Evolutionary conservation across 2,113 vertebrate genomes (phyloP).

Genomic region (Seriola quinqueradiata): DNA sequence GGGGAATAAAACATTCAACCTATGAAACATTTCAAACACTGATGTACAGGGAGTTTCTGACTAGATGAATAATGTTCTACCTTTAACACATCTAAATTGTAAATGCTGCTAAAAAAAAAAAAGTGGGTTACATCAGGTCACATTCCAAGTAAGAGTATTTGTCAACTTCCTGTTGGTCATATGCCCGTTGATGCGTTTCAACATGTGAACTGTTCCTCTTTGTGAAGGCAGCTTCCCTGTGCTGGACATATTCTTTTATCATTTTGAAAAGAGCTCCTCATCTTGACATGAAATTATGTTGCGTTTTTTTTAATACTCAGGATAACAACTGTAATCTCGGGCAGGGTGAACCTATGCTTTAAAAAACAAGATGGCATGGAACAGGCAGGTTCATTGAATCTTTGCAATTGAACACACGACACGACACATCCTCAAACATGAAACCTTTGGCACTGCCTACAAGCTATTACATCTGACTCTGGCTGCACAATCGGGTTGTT

Average conservation of each 20-base stretch:
- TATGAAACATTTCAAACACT: background rate
- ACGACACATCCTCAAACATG: background rate
- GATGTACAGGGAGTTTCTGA: background rate
- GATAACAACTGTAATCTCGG: no score
- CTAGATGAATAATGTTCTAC: background rate
- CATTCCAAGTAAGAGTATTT: conserved; percentile 41
- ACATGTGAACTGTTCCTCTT: conserved; percentile 43
- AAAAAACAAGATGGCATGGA: background rate
- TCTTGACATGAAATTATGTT: background rate
- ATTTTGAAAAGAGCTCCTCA: background rate
- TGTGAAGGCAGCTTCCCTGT: background rate
- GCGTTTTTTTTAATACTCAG: background rate
- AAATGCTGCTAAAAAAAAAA: conserved; percentile 31
- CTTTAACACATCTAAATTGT: background rate
- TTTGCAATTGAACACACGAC: background rate
- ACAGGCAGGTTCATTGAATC: background rate
- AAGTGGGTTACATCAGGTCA: conserved; percentile 33
- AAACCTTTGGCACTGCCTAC: background rate
- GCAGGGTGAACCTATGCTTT: no score
- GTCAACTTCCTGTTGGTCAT: conserved; percentile 58
- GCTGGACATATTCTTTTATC: background rate
- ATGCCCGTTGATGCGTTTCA: conserved; percentile 36
- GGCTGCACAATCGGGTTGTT: conserved; percentile 12
- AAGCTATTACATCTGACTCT: background rate
- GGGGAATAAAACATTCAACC: no score